phyloP scores from a whole-genome alignment of 2,888 invertebrate species.

The Panopea generosa region DNA sequence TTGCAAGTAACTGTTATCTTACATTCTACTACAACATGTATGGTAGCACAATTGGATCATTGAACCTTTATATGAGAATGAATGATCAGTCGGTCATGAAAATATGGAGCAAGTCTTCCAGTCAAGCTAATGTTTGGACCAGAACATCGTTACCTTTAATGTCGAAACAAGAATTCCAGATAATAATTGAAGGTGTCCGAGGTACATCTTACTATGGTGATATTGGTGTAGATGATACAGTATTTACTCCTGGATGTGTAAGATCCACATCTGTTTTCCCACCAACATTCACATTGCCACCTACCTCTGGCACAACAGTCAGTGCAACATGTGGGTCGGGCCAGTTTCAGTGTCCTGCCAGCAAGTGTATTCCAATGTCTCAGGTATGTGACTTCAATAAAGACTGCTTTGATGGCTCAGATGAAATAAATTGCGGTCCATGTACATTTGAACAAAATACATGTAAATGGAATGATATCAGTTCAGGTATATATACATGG shows the following conservation, averaged over 20 bases:
- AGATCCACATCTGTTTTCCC: constrained; percentile 64
- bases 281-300: constrained; percentile 65
- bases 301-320: constrained; percentile 63
- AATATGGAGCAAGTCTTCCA: constrained; percentile 70
- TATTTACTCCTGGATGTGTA: constrained; percentile 74
- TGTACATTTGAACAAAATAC: constrained; percentile 79
- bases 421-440: constrained; percentile 79
- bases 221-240: constrained; percentile 82
- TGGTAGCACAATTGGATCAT: constrained; percentile 73
- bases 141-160: constrained; percentile 68
- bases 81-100: constrained; percentile 55
- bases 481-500: constrained; percentile 78
- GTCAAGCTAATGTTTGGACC: constrained; percentile 75
- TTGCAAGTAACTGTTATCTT: constrained; percentile 64
- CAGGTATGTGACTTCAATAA: constrained; percentile 76
- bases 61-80: constrained; percentile 74
- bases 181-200: constrained; percentile 77
- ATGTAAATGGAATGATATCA: constrained; percentile 79
- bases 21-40: constrained; percentile 80
- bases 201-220: constrained; percentile 72
- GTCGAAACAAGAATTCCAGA: constrained; percentile 71
- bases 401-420: constrained; percentile 76
- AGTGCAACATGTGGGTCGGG: constrained; percentile 61
- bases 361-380: constrained; percentile 68
- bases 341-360: constrained; percentile 72